Evolutionary conservation across 2,113 vertebrate species (phyloP), one percentile per base, ranked within the genome.

Genomic region (Istiophorus platypterus): DNA sequence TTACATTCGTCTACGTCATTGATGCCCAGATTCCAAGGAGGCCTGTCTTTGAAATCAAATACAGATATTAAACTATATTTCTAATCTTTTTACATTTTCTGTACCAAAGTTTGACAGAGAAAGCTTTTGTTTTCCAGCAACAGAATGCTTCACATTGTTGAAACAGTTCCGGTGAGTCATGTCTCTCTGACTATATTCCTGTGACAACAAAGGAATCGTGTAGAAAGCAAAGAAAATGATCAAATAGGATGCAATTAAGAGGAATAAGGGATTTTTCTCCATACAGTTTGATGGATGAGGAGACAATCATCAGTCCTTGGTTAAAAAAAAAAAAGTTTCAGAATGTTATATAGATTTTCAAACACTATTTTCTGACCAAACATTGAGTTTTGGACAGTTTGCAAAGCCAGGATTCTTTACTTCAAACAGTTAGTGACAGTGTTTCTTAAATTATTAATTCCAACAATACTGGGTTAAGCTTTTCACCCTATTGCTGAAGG

Each of bases 191-290:
- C 24, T 34, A 17, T 51, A 61, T 29, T 15, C 7, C 20, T 58
- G 39, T 34, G 63, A 58, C 13, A 0, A n/a, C n/a, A n/a, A n/a
- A n/a, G n/a, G n/a, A n/a, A n/a, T 54, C 6, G 42, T 45, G 24
- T 54, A 29, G 64, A 24, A 63, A 67, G 58, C 2, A 2, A 69
- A 10, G 22, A 49, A 65, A 71, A 52, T 78, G 2, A 63, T 76
- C 11, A 72, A 52, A 31, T n/a, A 39, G 45, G 31, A 75, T 34
- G 11, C n/a, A 51, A 56, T 52, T 20, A 24, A 52, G 47, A 39
- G 51, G 29, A 20, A 39, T 18, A 29, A 41, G 15, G n/a, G 7
- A 15, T 7, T 41, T 57, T n/a, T n/a, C n/a, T n/a, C n/a, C n/a
- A n/a, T n/a, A n/a, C n/a, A n/a, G n/a, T n/a, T n/a, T n/a, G n/a